phyloP scores from a whole-genome alignment of 2,888 invertebrate genomes.

The Thymelicus sylvestris region DNA sequence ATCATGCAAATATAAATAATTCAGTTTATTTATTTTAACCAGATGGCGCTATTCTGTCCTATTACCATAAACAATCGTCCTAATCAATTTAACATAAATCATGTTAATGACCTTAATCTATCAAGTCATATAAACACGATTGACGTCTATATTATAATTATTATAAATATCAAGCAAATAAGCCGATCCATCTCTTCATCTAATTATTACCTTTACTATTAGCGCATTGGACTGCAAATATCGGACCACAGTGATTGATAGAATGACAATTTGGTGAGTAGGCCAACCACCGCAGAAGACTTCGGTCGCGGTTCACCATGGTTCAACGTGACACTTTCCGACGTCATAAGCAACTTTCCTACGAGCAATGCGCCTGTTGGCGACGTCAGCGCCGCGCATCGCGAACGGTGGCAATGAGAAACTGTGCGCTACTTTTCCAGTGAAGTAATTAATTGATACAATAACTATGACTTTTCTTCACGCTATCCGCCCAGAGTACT shows the following conservation, averaged over 20 bases:
- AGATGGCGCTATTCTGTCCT: no score
- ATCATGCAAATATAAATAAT: no score
- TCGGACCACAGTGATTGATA: slow-evolving; percentile 80
- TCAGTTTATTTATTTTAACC: no score
- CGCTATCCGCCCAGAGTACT: slow-evolving; percentile 52
- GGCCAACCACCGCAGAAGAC: slow-evolving; percentile 78
- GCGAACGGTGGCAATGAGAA: slow-evolving; percentile 61
- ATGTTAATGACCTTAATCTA: no score
- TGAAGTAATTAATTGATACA: slow-evolving; percentile 67
- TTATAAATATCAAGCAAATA: no score
- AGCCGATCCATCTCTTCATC: no score
- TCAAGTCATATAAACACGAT: no score
- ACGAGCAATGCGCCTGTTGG: slow-evolving; percentile 77
- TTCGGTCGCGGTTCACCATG: slow-evolving; percentile 78
- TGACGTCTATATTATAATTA: no score
- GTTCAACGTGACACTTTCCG: slow-evolving; percentile 84
- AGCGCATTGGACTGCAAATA: slow-evolving; percentile 69
- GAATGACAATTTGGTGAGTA: slow-evolving; percentile 83
- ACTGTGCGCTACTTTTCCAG: slow-evolving; percentile 74
- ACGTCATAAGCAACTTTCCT: slow-evolving; percentile 84
- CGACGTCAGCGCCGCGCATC: slow-evolving; percentile 57
- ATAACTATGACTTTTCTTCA: slow-evolving; percentile 65
- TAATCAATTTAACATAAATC: no score
- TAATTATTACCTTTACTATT: neutral
- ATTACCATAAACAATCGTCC: no score